phyloP scores from a whole-genome alignment of 1,140 invertebrate genomes.

The Nasonia longicornis region DNA sequence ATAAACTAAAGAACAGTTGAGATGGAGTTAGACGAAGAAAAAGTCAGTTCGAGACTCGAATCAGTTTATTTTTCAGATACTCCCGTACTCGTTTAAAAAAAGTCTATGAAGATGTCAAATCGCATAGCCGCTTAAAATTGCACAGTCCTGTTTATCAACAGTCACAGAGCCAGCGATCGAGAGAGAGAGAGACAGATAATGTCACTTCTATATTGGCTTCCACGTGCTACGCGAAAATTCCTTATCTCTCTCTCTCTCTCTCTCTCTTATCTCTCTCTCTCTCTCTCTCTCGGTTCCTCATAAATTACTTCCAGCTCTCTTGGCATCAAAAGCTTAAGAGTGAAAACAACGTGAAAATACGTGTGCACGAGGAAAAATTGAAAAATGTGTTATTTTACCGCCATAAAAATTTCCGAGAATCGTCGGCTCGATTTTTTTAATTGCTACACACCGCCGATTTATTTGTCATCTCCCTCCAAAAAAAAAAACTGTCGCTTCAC shows the following conservation, averaged over 20 bases:
- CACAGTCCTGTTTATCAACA: conserved; percentile 53
- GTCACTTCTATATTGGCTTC: conserved; percentile 2
- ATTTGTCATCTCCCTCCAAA: no score
- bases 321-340: neutral
- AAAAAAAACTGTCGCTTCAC: no score
- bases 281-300: neutral
- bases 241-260: conserved; percentile 1
- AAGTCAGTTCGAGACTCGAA: no score
- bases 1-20: no score
- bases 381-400: neutral
- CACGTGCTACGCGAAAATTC: neutral
- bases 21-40: no score
- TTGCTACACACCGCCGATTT: no score
- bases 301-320: conserved; percentile 7
- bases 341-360: neutral
- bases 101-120: neutral
- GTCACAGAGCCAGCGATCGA: neutral
- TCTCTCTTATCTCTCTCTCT: conserved; percentile 5
- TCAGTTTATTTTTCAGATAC: no score
- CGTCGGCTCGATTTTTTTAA: no score
- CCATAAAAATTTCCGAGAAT: neutral
- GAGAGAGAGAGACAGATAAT: neutral
- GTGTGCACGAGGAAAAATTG: neutral
- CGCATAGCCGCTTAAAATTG: conserved; percentile 39
- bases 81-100: neutral